Percentiles rank a stretch among this genome's conserved stretches.
Evolutionary conservation across 1,140 invertebrate genomes (phyloP).

Genomic region (Aradophagus sp.): DNA sequence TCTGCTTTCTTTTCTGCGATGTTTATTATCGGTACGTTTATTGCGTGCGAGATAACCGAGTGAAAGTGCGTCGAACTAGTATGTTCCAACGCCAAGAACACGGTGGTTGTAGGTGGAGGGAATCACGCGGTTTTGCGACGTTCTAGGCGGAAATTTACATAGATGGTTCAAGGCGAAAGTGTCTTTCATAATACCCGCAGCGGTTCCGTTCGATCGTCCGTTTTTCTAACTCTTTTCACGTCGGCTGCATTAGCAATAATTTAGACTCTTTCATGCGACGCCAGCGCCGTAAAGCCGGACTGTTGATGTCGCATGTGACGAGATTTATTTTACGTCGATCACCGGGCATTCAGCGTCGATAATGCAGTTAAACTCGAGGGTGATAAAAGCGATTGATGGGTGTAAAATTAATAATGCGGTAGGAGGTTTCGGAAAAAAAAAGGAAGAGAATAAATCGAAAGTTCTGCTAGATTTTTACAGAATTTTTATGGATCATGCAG

Average conservation of each 20-base stretch:
- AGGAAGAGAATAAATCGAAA: background rate
- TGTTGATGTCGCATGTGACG: constrained; percentile 12
- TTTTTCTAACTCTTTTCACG: constrained; percentile 3
- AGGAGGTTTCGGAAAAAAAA: too few species aligned
- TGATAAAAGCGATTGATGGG: constrained; percentile 2
- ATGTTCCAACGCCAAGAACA: constrained; percentile 26
- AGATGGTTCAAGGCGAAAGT: constrained; percentile 63
- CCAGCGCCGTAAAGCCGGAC: constrained; percentile 12
- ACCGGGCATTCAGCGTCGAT: constrained; percentile 19
- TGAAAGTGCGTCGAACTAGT: constrained; percentile 63
- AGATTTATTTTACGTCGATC: constrained; percentile 29
- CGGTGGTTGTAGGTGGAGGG: constrained; percentile 58
- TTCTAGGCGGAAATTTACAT: constrained; percentile 63
- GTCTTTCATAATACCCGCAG: constrained; percentile 46
- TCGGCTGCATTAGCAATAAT: constrained; percentile 22
- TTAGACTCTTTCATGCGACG: constrained; percentile 33
- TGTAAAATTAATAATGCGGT: too few species aligned
- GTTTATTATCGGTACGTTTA: constrained; percentile 60
- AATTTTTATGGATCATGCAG: too few species aligned
- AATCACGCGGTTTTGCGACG: constrained; percentile 58
- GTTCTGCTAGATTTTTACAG: too few species aligned
- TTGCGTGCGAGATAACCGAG: constrained; percentile 54
- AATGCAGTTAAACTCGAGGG: constrained; percentile 18
- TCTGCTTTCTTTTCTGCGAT: constrained; percentile 55
- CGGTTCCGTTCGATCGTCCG: constrained; percentile 16